These are phyloP conservation scores for Trichacis sp. DNA, from an alignment of 2,888 invertebrate species.

Conservation along the genomic window DNA sequence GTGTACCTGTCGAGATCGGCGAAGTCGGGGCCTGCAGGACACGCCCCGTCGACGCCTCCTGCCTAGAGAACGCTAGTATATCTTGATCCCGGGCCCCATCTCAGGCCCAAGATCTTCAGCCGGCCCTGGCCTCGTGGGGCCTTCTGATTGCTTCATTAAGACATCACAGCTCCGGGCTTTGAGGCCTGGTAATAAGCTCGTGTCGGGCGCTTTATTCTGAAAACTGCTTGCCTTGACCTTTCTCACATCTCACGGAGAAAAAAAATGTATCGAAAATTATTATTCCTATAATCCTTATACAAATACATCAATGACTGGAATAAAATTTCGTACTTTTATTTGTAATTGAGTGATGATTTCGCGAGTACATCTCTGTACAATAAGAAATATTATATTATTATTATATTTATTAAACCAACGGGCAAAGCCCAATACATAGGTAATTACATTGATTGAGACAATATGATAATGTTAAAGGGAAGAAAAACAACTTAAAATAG, in stretches of 20 bases:
- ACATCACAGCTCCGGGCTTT: conserved; percentile 10
- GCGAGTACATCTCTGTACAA: too few relatives aligned
- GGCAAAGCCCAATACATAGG: too few relatives aligned
- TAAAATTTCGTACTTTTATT: too few relatives aligned
- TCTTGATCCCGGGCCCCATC: neutral
- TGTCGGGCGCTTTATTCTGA: conserved; percentile 13
- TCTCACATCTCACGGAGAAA: neutral
- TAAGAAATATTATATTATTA: too few relatives aligned
- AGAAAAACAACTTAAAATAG: too few relatives aligned
- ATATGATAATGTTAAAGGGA: too few relatives aligned
- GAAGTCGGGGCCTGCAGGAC: conserved; percentile 7
- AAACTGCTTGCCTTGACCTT: neutral
- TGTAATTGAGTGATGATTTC: too few relatives aligned
- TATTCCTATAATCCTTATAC: too few relatives aligned
- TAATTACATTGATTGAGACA: too few relatives aligned
- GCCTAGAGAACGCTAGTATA: conserved; percentile 3
- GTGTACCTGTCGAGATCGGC: conserved; percentile 6
- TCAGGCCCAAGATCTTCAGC: neutral
- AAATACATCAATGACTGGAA: too few relatives aligned
- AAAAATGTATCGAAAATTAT: too few relatives aligned
- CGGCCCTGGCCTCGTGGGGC: conserved; percentile 4
- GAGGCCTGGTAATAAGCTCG: conserved; percentile 11
- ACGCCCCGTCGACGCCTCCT: conserved; percentile 15
- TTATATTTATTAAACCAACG: too few relatives aligned
- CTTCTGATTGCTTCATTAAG: conserved; percentile 13